Conservation (phyloP, 2,888 invertebrate species). For the Nezara viridula region DNA sequence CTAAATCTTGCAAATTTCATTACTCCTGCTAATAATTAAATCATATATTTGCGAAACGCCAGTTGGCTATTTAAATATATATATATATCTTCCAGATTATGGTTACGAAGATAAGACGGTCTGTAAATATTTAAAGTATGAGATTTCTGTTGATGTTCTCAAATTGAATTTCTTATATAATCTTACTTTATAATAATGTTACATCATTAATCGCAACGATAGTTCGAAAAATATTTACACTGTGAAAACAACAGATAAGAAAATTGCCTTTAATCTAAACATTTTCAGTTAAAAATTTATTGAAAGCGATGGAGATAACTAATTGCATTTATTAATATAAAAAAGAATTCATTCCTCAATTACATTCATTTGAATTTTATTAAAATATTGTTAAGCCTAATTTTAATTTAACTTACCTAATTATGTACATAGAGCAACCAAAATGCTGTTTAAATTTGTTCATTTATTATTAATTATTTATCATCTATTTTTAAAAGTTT, state of each 20-base stretch:
- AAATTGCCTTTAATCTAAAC: not conserved
- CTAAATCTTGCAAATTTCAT: not conserved
- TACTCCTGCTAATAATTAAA: not conserved
- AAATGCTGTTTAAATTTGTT: too few relatives aligned
- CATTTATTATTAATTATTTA: too few relatives aligned
- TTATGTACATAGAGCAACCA: too few relatives aligned
- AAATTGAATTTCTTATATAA: not conserved
- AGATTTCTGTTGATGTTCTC: not conserved
- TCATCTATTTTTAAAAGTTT: too few relatives aligned
- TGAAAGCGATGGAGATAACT: too few relatives aligned
- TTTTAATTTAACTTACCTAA: too few relatives aligned
- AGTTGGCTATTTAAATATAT: not conserved
- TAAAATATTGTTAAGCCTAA: too few relatives aligned
- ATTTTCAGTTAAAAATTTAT: not conserved
- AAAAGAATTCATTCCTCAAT: too few relatives aligned
- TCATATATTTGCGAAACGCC: not conserved
- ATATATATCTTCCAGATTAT: not conserved
- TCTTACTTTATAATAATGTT: not conserved
- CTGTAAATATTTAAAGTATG: not conserved
- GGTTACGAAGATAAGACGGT: not conserved
- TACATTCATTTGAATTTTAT: too few relatives aligned
- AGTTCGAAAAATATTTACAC: not conserved
- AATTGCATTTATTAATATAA: not conserved
- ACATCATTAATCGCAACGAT: not conserved
- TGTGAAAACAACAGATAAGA: not conserved